Conservation (phyloP, 2,113 vertebrate species). For the Isurus oxyrinchus region DNA sequence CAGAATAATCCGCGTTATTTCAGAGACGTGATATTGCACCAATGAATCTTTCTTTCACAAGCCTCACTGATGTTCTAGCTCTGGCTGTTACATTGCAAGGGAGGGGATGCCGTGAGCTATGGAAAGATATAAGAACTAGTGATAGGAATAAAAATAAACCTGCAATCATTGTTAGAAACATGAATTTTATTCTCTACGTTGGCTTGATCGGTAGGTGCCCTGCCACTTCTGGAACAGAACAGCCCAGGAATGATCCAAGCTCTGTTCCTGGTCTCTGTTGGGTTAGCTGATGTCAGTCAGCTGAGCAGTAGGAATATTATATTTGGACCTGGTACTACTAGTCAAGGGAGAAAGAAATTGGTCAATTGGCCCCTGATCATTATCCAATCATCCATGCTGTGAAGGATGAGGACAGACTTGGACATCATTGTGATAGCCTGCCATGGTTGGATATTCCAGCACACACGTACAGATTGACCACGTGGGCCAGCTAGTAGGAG, state of each 20-base stretch:
- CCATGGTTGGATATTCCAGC: not conserved
- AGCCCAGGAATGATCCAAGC: not conserved
- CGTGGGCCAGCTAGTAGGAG: not conserved
- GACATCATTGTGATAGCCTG: not conserved
- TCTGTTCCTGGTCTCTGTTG: not conserved
- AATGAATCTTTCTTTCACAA: not conserved
- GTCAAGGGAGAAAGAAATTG: not conserved
- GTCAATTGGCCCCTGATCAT: not conserved
- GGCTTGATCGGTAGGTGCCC: not conserved
- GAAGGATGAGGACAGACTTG: not conserved
- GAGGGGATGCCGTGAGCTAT: not conserved
- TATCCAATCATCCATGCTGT: not conserved
- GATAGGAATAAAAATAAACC: not conserved
- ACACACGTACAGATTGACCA: not conserved
- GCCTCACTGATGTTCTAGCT: not conserved
- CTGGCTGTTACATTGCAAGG: not conserved
- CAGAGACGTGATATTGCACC: not conserved
- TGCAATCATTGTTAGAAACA: not conserved
- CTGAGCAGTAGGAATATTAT: not conserved
- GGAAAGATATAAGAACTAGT: not conserved
- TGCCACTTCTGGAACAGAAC: not conserved
- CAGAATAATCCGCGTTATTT: not conserved
- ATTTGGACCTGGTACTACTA: not conserved
- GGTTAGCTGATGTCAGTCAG: not conserved
- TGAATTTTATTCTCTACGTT: not conserved